Evolutionary conservation across 2,888 invertebrate genomes (phyloP), one percentile per base, ranked within the genome.

Genomic region (Portevinia maculata): DNA sequence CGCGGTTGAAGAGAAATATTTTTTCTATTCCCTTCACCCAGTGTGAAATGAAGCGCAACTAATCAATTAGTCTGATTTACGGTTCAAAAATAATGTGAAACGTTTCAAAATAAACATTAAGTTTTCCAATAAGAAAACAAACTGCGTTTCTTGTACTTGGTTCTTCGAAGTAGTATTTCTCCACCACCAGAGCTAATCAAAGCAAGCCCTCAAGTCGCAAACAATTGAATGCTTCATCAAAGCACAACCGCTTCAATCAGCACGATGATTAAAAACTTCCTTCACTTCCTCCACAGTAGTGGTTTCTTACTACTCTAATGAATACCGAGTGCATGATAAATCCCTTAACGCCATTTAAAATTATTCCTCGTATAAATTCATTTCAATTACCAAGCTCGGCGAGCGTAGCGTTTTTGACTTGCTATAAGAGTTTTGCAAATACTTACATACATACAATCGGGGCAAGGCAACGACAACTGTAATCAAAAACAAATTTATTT

Each of bases 161-260:
- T 19, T 9, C 19, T 4, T 6, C 13, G n/a, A 2, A 41, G 9
- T 8, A 5, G 17, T 21, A 44, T 0, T 9, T 11, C 17, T 19
- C 44, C 19, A 44, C 19, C n/a, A 19, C 17, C 9, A 8, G n/a
- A n/a, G 19, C 19, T 19, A 9, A 44, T 44, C 44, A 44, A 19
- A 19, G 44, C 19, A 3, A 44, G 3, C 19, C 44, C 44, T 11
- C 17, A 44, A 19, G 19, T 17, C 19, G 17, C 3, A 59, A 17
- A 6, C 44, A 73, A 55, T 55, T 64, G 46, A 30, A 55, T 53
- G 73, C 73, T 73, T 30, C 53, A 48, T 62, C 62, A 30, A 62
- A 44, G 60, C 53, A 52, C 32, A 24, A 46, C 52, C 41, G 13
- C 32, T 24, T 39, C 52, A 64, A 52, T 64, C 50, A 39, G 17